Percentiles rank a stretch among this genome's conserved stretches.
phyloP scores from a whole-genome alignment of 2,113 vertebrate genomes.

The Nansenia antarctica region DNA sequence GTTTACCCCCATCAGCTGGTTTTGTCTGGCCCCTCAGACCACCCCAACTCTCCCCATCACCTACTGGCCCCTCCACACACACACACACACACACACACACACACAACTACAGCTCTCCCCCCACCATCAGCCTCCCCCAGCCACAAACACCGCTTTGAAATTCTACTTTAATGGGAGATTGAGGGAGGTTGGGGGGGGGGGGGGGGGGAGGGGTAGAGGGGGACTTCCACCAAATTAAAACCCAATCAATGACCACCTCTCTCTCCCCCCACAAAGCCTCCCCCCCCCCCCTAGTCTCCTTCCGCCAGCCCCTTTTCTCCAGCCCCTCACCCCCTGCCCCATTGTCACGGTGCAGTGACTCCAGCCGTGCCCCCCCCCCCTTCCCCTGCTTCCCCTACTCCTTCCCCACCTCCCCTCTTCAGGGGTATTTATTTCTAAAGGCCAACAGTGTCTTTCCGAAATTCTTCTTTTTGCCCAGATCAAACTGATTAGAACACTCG shows the following conservation, averaged over 20 bases:
- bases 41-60: constrained; percentile 48
- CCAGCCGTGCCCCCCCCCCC: too few relatives aligned
- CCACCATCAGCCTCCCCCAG: too few relatives aligned
- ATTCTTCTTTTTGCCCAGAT: too few relatives aligned
- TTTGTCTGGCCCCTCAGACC: constrained; percentile 58
- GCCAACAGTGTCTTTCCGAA: too few relatives aligned
- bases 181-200: constrained; percentile 1
- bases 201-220: constrained; percentile 24
- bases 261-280: constrained; percentile 38
- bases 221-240: constrained; percentile 61
- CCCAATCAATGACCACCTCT: constrained; percentile 63
- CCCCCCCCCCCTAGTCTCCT: constrained; percentile 24
- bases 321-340: not conserved
- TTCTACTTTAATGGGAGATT: not conserved
- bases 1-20: constrained; percentile 71
- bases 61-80: not conserved
- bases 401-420: not conserved
- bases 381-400: not conserved
- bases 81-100: constrained; percentile 11
- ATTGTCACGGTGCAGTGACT: too few relatives aligned
- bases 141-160: too few relatives aligned
- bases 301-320: not conserved
- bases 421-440: too few relatives aligned
- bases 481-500: too few relatives aligned
- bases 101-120: not conserved